Conservation (phyloP, 2,113 vertebrate species). For the Zingel zingel region DNA sequence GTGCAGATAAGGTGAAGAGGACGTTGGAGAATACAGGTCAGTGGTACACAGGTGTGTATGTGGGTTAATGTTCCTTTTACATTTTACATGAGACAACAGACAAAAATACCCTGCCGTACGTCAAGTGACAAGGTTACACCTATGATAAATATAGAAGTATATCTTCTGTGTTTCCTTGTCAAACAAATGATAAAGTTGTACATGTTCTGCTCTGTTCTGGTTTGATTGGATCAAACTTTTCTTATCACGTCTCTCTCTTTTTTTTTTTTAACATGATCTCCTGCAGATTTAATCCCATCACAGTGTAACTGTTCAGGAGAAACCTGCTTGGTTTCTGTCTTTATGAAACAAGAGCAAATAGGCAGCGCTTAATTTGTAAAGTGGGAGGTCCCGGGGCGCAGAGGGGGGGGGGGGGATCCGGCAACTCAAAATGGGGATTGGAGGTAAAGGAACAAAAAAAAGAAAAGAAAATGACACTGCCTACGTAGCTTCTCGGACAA, state of each 20-base stretch:
- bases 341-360: background rate
- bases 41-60: slow-evolving; percentile 38
- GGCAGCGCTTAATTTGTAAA: too few relatives aligned
- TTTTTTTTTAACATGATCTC: background rate
- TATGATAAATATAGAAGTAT: background rate
- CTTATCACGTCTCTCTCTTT: background rate
- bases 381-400: too few relatives aligned
- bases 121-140: too few relatives aligned
- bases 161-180: background rate
- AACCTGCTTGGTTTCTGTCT: background rate
- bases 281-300: slow-evolving; percentile 8
- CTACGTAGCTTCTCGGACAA: too few relatives aligned
- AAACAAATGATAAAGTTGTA: background rate
- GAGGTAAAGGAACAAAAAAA: too few relatives aligned
- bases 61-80: background rate
- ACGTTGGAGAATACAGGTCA: slow-evolving; percentile 36
- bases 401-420: too few relatives aligned
- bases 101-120: background rate
- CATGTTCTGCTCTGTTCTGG: background rate
- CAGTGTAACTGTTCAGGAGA: background rate
- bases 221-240: slow-evolving; percentile 8
- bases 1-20: background rate
- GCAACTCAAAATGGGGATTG: too few relatives aligned
- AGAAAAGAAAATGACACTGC: too few relatives aligned
- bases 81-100: background rate